Percentiles rank a stretch among this genome's conserved stretches.
Conservation (phyloP, 2,113 vertebrate species). For the Sterna hirundo region DNA sequence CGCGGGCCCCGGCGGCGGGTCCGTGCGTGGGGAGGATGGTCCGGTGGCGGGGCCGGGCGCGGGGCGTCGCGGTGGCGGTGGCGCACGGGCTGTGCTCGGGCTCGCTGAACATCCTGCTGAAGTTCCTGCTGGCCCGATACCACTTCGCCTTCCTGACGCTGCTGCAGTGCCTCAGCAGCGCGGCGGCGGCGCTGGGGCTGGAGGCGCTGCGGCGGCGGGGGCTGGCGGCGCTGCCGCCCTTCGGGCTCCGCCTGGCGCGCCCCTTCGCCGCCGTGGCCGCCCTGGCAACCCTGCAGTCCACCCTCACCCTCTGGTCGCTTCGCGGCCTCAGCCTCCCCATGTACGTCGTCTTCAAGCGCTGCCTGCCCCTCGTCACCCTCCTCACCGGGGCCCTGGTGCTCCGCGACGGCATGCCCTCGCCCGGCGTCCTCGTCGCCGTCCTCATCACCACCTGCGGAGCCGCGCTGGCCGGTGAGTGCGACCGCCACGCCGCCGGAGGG, state of each 20-base stretch:
- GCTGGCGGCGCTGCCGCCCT: constrained; percentile 82
- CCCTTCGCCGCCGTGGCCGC: constrained; percentile 87
- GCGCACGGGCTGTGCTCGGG: constrained; percentile 95
- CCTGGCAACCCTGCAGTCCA: constrained; percentile 93
- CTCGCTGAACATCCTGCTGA: constrained; percentile 92
- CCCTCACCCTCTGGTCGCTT: constrained; percentile 93
- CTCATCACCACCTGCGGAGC: constrained; percentile 93
- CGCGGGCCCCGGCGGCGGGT: neutral
- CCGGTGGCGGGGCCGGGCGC: constrained; percentile 75
- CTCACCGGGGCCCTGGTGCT: constrained; percentile 89
- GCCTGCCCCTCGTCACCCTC: constrained; percentile 92
- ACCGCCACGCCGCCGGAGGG: neutral
- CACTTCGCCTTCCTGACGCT: constrained; percentile 91
- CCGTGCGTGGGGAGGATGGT: constrained; percentile 52
- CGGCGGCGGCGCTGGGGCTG: constrained; percentile 85
- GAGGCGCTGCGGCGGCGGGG: constrained; percentile 86
- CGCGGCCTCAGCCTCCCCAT: constrained; percentile 94
- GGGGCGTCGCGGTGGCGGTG: constrained; percentile 91
- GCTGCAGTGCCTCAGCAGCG: constrained; percentile 91
- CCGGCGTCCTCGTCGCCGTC: constrained; percentile 87
- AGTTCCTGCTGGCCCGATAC: constrained; percentile 90
- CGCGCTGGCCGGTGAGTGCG: constrained; percentile 87
- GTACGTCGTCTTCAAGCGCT: constrained; percentile 98
- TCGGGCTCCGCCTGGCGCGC: constrained; percentile 84
- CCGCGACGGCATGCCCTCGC: constrained; percentile 86